These are phyloP conservation scores for Yponomeuta plumbellus DNA, from an alignment of 2,888 invertebrate species.

Conservation along the genomic window DNA sequence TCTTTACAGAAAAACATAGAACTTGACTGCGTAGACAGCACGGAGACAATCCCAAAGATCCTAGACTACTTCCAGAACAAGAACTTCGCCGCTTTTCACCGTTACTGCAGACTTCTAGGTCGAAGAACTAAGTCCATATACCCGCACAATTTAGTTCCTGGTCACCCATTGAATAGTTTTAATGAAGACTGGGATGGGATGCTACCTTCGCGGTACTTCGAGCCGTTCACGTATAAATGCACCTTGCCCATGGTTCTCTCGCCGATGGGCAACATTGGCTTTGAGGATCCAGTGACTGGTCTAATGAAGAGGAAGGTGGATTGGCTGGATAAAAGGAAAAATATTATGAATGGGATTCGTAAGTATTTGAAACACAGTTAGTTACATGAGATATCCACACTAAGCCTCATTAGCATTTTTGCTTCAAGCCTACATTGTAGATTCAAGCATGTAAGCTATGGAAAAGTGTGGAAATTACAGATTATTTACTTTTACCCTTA, in stretches of 20 bases:
- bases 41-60: conserved; percentile 43
- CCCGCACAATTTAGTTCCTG: conserved; percentile 41
- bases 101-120: conserved; percentile 39
- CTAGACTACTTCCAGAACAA: conserved; percentile 38
- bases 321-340: conserved; percentile 44
- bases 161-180: conserved; percentile 47
- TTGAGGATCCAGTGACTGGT: conserved; percentile 50
- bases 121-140: conserved; percentile 28
- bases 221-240: conserved; percentile 51
- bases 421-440: no score
- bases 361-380: not conserved
- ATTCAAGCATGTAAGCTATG: no score
- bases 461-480: no score
- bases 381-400: not conserved
- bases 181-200: conserved; percentile 58
- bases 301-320: conserved; percentile 43
- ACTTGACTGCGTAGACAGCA: conserved; percentile 36
- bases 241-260: conserved; percentile 52
- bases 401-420: no score
- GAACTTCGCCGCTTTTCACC: conserved; percentile 39
- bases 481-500: no score
- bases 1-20: not conserved
- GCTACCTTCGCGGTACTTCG: conserved; percentile 49
- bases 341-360: not conserved
- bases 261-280: conserved; percentile 34